phyloP scores from a whole-genome alignment of 2,797 vertebrate species.

The Arremon brunneinucha region DNA sequence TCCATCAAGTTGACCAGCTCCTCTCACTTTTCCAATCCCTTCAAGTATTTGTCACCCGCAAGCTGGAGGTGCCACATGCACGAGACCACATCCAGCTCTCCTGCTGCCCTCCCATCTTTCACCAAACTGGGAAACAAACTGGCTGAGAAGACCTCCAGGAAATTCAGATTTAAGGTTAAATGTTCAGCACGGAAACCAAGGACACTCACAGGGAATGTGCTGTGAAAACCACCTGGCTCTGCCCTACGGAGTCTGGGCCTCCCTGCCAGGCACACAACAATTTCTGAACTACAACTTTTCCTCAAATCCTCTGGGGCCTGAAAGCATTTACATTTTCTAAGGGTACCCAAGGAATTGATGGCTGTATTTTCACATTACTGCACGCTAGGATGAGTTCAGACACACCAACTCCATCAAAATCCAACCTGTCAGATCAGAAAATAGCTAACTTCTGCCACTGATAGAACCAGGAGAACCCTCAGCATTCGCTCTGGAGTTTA shows the following conservation, averaged over 20 bases:
- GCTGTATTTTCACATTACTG: background rate
- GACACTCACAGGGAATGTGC: no score
- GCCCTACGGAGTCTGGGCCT: fast-evolving
- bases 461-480: background rate
- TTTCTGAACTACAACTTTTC: background rate
- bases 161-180: background rate
- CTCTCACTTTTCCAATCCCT: background rate
- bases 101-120: background rate
- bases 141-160: background rate
- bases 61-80: background rate
- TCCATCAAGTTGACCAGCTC: background rate
- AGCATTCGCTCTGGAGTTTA: fast-evolving
- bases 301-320: background rate
- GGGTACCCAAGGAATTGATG: fast-evolving
- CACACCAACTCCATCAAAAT: background rate
- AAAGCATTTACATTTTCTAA: background rate
- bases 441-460: fast-evolving
- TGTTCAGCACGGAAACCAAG: background rate
- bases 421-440: background rate
- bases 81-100: fast-evolving
- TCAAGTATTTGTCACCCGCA: background rate
- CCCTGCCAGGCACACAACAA: fast-evolving
- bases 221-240: background rate
- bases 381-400: background rate
- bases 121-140: background rate